Evolutionary conservation across 2,113 vertebrate genomes (phyloP).

Genomic region (Riparia riparia): DNA sequence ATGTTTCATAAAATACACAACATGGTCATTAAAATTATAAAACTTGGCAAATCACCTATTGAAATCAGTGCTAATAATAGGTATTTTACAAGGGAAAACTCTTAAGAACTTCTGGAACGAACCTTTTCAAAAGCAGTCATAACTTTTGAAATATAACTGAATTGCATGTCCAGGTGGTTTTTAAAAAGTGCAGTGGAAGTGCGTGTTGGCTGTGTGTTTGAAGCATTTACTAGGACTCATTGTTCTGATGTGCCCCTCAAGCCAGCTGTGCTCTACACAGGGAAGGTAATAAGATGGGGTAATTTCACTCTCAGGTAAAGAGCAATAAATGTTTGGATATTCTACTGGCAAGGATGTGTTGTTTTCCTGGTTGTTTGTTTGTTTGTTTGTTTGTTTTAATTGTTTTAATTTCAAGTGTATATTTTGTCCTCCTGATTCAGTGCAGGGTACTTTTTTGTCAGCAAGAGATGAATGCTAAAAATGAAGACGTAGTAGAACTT

Average conservation of each 20-base stretch:
- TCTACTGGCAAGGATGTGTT: not conserved
- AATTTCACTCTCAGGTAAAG: not conserved
- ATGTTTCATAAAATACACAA: not conserved
- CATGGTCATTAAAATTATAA: not conserved
- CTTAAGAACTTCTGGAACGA: not conserved
- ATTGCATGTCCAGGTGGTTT: not conserved
- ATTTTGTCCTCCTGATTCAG: not conserved
- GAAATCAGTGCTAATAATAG: not conserved
- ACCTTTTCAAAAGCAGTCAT: not conserved
- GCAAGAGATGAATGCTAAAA: not conserved
- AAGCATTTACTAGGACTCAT: not conserved
- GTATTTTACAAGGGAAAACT: not conserved
- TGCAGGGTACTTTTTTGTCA: not conserved
- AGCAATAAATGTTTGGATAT: not conserved
- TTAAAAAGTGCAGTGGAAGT: not conserved
- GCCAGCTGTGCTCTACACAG: not conserved
- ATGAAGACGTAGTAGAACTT: not conserved
- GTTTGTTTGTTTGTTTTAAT: too few species aligned
- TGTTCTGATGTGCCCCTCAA: not conserved
- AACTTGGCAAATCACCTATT: not conserved
- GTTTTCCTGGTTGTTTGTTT: too few species aligned
- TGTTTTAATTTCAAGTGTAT: not conserved
- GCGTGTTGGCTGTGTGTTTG: not conserved
- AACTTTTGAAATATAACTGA: not conserved
- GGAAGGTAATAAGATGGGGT: not conserved